Percentiles rank a stretch among this genome's conserved stretches.
Evolutionary conservation across 1,140 invertebrate species (phyloP).

Genomic region (Eulimnadia texana): DNA sequence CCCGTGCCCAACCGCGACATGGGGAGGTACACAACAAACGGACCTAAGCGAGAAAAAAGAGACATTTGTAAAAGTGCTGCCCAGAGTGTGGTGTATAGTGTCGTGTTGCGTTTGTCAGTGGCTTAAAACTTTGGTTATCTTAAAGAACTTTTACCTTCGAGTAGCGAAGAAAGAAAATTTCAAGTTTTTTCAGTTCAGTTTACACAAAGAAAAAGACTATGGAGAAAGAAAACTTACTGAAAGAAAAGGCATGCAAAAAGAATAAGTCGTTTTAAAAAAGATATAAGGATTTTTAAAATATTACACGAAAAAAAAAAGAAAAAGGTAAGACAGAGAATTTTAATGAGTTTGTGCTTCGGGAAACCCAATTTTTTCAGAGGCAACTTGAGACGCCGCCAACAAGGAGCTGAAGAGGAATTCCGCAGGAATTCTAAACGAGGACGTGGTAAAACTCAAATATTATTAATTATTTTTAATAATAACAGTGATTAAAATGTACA

Average conservation of each 20-base stretch:
- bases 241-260: too few relatives aligned
- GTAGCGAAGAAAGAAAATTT: not conserved
- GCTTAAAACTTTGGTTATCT: not conserved
- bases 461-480: too few relatives aligned
- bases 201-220: not conserved
- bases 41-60: not conserved
- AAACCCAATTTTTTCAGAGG: not conserved
- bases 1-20: not conserved
- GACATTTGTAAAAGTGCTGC: too few relatives aligned
- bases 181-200: not conserved
- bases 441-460: not conserved
- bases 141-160: not conserved
- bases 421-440: not conserved
- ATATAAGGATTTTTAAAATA: too few relatives aligned
- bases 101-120: not conserved
- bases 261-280: too few relatives aligned
- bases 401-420: not conserved
- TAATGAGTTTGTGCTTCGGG: not conserved
- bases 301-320: not conserved
- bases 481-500: too few relatives aligned
- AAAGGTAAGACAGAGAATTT: not conserved
- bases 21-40: constrained; percentile 10
- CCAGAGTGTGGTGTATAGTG: not conserved
- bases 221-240: too few relatives aligned
- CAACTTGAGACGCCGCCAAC: not conserved